Evolutionary conservation across 2,797 vertebrate genomes (phyloP), one percentile per base, ranked within the genome.

Genomic region (Pseudochaenichthys georgianus): DNA sequence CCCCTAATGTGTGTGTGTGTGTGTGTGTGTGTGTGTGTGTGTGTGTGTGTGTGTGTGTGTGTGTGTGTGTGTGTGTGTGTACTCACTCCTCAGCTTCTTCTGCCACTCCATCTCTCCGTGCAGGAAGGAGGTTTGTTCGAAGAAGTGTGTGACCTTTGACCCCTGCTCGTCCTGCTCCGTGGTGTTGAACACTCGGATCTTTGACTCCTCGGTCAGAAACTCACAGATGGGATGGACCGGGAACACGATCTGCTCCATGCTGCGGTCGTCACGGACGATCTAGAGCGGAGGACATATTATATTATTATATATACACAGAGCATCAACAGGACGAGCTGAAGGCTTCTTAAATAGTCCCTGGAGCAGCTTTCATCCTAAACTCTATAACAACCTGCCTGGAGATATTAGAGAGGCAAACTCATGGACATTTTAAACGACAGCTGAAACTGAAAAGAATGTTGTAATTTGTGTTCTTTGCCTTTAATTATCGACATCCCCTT

Each of bases 91-190:
- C 64, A 99, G 95, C 76, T 98, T 98, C 90, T 97, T 97, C 95
- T 99, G 98, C 98, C 98, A 99, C 87, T 99, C 97, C 98, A 99
- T 99, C 93, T 99, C 98, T 21, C 98, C 98, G 76, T 99, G 98
- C 64, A 99, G 96, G 90, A 99, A 99, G 73, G 96, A 96, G 0
- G 96, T 95, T 86, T 98, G 98, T 72, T 98, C 95, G 0, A 99
- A 99, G 94, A 98, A 99, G 87, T 98, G 96, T 2, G 97, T 99
- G 94, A 99, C 97, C 94, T 99, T 99, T 93, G 98, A 99, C 89
- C 98, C 97, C 91, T 99, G 98, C 85, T 99, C 98, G 0, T 99
- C 98, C 92, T 98, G 98, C 93, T 99, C 98, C 0, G 98, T 99
- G 88, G 96, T 97, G 92, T 95, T 98, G 84, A 99, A 98, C 9